These are phyloP conservation scores for Amblyopsis hoosieri DNA, from an alignment of 2,797 vertebrate species.

Conservation along the genomic window DNA sequence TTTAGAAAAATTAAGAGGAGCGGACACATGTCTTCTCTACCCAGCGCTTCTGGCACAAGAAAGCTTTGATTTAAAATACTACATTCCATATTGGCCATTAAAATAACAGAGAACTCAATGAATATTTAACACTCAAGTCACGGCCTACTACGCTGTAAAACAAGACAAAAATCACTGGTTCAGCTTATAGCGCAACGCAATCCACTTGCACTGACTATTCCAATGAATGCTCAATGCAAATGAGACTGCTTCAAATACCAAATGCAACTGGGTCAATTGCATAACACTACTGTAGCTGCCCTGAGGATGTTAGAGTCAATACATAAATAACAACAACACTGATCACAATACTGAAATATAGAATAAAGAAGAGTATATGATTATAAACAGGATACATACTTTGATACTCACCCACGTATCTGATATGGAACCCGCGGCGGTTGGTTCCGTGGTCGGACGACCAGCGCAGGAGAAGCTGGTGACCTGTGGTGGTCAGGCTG, in stretches of 20 bases:
- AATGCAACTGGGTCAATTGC: constrained; percentile 1
- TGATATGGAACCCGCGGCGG: constrained; percentile 93
- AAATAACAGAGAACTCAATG: constrained; percentile 14
- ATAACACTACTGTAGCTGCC: constrained; percentile 8
- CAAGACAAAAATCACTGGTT: constrained; percentile 53
- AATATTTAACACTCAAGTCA: constrained; percentile 21
- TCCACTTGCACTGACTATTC: background rate
- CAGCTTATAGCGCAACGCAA: constrained; percentile 13
- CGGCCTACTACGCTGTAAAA: constrained; percentile 24
- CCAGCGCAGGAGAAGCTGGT: constrained; percentile 95
- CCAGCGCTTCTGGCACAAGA: constrained; percentile 24
- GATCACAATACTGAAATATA: constrained; percentile 16
- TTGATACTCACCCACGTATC: constrained; percentile 96
- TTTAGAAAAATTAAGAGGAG: no score
- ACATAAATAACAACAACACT: constrained; percentile 5
- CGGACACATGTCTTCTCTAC: constrained; percentile 4
- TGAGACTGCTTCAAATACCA: background rate
- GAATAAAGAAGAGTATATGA: constrained; percentile 53
- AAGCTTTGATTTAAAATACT: constrained; percentile 18
- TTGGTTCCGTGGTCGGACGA: constrained; percentile 97
- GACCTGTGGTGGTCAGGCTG: constrained; percentile 89
- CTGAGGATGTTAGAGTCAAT: background rate
- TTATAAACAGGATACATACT: constrained; percentile 81
- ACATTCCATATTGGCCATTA: constrained; percentile 29
- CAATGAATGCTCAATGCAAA: constrained; percentile 9